Conservation (phyloP, 2,113 vertebrate species). For the Python bivittatus region DNA sequence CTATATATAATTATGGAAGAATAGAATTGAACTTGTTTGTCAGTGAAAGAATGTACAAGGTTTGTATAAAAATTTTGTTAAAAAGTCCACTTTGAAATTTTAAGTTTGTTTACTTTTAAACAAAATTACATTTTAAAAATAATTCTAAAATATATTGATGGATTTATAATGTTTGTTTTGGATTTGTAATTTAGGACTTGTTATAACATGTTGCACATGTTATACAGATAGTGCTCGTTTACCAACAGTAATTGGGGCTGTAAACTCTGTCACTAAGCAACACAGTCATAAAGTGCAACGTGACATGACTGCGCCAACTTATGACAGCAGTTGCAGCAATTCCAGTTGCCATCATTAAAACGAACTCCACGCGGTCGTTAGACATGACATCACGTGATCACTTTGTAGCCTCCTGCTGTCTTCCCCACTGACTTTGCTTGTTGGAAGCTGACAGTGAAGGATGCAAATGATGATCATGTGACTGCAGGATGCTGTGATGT, state of each 20-base stretch:
- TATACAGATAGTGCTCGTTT: background rate
- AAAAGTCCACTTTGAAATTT: background rate
- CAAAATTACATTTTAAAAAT: background rate
- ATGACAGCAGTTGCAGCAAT: background rate
- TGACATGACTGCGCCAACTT: background rate
- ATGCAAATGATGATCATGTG: background rate
- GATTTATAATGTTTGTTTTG: background rate
- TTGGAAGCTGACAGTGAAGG: background rate
- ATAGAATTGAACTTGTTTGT: constrained; percentile 89
- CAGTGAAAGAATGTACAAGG: constrained; percentile 85
- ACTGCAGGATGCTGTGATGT: background rate
- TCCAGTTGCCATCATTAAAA: background rate
- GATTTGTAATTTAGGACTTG: background rate
- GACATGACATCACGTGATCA: background rate
- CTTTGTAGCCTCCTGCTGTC: background rate
- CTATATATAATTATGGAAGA: constrained; percentile 88
- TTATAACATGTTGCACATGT: background rate
- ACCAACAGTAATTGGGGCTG: background rate
- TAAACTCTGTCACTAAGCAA: background rate
- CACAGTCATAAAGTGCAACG: background rate
- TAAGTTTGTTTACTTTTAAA: background rate
- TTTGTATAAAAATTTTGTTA: constrained; percentile 58
- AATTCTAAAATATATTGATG: background rate
- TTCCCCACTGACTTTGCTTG: background rate
- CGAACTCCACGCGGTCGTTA: background rate